These are phyloP conservation scores for Botrylloides violaceus DNA, from an alignment of 23 tunicate genomes.

Conservation along the genomic window DNA sequence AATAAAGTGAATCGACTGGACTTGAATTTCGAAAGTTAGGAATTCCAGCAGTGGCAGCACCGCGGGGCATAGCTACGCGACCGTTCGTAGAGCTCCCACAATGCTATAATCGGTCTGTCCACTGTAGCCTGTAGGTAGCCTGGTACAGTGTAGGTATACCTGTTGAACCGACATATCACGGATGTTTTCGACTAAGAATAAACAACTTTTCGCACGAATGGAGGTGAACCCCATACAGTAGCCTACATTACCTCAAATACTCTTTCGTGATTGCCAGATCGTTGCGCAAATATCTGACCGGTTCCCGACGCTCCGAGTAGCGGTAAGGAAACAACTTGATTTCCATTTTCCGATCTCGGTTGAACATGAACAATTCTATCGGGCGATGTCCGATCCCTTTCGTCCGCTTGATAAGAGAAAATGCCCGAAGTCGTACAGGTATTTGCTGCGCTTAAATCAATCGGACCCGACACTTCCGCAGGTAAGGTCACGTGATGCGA, in stretches of 20 bases:
- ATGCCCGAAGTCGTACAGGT: slow-evolving; percentile 8
- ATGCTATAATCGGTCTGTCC: too few relatives aligned
- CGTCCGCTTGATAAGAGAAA: not conserved
- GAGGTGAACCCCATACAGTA: not conserved
- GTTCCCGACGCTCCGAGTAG: slow-evolving; percentile 6
- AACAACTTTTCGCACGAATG: too few relatives aligned
- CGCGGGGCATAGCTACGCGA: too few relatives aligned
- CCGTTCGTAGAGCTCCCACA: too few relatives aligned
- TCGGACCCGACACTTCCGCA: not conserved
- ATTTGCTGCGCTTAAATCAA: not conserved
- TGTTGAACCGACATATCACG: too few relatives aligned
- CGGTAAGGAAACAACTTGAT: slow-evolving; percentile 7
- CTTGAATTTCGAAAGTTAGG: too few relatives aligned
- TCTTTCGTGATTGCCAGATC: not conserved
- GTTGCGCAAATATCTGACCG: slow-evolving; percentile 7
- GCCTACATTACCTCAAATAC: not conserved
- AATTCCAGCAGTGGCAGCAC: too few relatives aligned
- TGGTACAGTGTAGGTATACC: too few relatives aligned
- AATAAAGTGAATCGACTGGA: too few relatives aligned
- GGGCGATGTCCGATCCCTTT: not conserved
- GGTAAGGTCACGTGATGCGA: not conserved
- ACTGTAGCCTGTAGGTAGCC: too few relatives aligned
- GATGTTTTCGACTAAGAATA: too few relatives aligned
- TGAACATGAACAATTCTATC: slow-evolving; percentile 10
- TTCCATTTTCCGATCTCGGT: not conserved